These are phyloP conservation scores for Nemotelus pantherinus DNA, from an alignment of 2,888 invertebrate genomes.

Conservation along the genomic window DNA sequence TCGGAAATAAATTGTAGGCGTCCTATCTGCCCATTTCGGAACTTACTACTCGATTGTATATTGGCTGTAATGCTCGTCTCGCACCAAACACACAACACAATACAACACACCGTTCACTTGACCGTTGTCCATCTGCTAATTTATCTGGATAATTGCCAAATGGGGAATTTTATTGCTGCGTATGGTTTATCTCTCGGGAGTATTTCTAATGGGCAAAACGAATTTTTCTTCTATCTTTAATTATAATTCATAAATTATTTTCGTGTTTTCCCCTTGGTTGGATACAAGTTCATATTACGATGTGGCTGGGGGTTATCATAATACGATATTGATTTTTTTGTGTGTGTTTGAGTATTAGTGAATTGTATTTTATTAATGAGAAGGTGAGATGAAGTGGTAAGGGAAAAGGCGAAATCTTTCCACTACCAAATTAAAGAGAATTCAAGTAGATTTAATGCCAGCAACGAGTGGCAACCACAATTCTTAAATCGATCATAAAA, in stretches of 20 bases:
- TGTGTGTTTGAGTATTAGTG: too few species aligned
- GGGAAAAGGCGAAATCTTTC: too few species aligned
- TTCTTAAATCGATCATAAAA: too few species aligned
- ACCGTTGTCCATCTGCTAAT: constrained; percentile 59
- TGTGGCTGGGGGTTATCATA: too few species aligned
- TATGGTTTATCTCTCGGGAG: constrained; percentile 50
- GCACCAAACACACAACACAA: not conserved
- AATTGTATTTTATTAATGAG: too few species aligned
- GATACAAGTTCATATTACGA: too few species aligned
- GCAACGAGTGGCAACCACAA: too few species aligned
- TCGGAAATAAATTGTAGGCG: constrained; percentile 42
- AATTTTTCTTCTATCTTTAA: constrained; percentile 47
- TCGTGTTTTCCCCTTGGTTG: constrained; percentile 27
- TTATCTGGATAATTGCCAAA: constrained; percentile 64
- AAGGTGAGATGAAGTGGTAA: too few species aligned
- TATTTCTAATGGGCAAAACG: constrained; percentile 48
- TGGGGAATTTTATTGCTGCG: constrained; percentile 63
- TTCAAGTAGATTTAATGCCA: too few species aligned
- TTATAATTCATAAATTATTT: constrained; percentile 52
- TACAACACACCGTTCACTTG: constrained; percentile 30
- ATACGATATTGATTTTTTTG: too few species aligned
- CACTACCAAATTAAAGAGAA: too few species aligned
- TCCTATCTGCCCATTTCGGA: constrained; percentile 27
- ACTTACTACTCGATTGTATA: not conserved
- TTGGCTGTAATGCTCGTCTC: too few species aligned